Conservation (phyloP, 2,797 vertebrate genomes). For the Characodon lateralis region DNA sequence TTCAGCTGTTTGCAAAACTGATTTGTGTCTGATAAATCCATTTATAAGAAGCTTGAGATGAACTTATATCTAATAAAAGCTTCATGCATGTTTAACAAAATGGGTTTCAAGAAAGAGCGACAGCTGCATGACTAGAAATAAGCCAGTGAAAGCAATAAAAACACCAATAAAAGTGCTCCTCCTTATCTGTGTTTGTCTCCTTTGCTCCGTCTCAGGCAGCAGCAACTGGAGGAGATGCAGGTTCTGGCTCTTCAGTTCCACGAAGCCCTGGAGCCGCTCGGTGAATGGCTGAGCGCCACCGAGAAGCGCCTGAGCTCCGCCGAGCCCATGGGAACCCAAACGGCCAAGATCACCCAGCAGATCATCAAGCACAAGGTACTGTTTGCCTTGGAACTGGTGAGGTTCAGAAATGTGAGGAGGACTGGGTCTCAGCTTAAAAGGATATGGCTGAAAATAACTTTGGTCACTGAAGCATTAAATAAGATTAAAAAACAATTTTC, state of each 20-base stretch:
- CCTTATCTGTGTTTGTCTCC: neutral
- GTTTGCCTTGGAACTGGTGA: neutral
- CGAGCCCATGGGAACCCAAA: slow-evolving; percentile 96
- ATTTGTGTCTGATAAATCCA: slow-evolving; percentile 1
- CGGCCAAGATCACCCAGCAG: slow-evolving; percentile 96
- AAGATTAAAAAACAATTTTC: too few relatives aligned
- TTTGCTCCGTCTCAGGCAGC: slow-evolving; percentile 80
- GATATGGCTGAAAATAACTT: neutral
- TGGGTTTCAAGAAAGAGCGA: neutral
- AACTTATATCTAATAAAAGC: slow-evolving; percentile 17
- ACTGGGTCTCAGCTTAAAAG: too few relatives aligned
- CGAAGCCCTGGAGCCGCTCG: slow-evolving; percentile 92
- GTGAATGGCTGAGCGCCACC: slow-evolving; percentile 92
- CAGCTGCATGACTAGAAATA: slow-evolving; percentile 1
- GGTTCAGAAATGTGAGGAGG: neutral
- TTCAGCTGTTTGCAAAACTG: neutral
- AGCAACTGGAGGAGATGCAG: slow-evolving; percentile 95
- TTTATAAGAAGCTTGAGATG: slow-evolving; percentile 26
- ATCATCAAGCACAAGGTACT: slow-evolving; percentile 95
- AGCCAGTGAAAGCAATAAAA: slow-evolving; percentile 38
- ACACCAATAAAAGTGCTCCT: slow-evolving; percentile 16
- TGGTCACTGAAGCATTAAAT: neutral
- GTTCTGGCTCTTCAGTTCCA: slow-evolving; percentile 96
- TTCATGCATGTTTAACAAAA: slow-evolving; percentile 24
- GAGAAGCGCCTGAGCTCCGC: slow-evolving; percentile 95